Conservation (phyloP, 2,888 invertebrate species). For the Encarsia formosa region DNA sequence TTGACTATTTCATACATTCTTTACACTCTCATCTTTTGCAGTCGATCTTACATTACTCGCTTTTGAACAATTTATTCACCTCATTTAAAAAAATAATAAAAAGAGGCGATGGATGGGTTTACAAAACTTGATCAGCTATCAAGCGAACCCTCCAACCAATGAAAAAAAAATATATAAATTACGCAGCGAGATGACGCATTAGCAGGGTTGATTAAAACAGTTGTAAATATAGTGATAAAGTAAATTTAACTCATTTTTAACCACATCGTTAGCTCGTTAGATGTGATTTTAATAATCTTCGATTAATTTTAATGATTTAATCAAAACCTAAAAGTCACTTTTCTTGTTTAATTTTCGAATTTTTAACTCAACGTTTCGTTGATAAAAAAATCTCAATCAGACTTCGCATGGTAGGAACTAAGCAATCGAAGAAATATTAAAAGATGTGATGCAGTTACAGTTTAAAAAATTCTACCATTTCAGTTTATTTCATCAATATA, state of each 20-base stretch:
- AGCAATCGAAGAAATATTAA: constrained; percentile 14
- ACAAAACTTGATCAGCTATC: constrained; percentile 27
- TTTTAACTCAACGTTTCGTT: constrained; percentile 2
- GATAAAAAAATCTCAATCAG: neutral
- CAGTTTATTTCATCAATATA: neutral
- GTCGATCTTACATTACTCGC: neutral
- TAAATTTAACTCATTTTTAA: neutral
- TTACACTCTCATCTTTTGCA: neutral
- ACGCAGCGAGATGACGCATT: neutral
- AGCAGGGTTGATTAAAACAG: constrained; percentile 1
- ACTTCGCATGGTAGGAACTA: constrained; percentile 4
- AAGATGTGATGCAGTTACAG: constrained; percentile 13
- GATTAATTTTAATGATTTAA: constrained; percentile 18
- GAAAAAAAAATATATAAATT: neutral
- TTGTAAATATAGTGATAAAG: neutral
- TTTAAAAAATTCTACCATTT: constrained; percentile 1
- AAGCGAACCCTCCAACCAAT: constrained; percentile 42
- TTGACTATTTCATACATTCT: constrained; percentile 4
- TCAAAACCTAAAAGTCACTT: neutral
- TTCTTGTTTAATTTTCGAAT: neutral
- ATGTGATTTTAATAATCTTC: constrained; percentile 21
- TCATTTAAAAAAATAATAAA: constrained; percentile 4
- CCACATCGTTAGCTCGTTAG: neutral
- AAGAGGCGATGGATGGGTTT: constrained; percentile 8
- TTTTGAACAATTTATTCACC: neutral